Percentiles rank a stretch among this genome's conserved stretches.
Conservation (phyloP, 2,888 invertebrate genomes). For the Cordilura impudica region DNA sequence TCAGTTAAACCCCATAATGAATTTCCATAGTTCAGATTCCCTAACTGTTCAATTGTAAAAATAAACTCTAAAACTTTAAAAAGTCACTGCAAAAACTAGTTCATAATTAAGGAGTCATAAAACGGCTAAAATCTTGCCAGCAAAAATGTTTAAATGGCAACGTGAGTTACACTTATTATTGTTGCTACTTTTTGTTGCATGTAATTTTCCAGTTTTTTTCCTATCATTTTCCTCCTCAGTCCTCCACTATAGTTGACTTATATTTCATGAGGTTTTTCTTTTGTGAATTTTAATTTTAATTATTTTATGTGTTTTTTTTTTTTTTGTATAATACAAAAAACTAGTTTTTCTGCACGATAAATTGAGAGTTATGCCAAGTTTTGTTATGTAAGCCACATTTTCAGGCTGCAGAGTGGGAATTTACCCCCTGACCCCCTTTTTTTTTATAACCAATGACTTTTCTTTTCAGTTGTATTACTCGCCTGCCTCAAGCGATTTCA, state of each 20-base stretch:
- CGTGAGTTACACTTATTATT: no score
- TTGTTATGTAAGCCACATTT: slow-evolving; percentile 44
- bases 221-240: neutral
- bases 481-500: slow-evolving; percentile 26
- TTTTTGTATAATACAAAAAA: slow-evolving; percentile 20
- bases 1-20: no score
- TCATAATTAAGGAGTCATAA: no score
- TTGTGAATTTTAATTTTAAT: no score
- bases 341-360: slow-evolving; percentile 57
- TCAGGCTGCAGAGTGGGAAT: neutral
- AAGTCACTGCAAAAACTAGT: no score
- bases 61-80: no score
- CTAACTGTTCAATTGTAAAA: no score
- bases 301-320: neutral
- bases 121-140: no score
- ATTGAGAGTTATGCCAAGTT: slow-evolving; percentile 52
- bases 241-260: slow-evolving; percentile 28
- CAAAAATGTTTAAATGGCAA: no score
- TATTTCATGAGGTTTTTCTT: slow-evolving; percentile 36
- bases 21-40: no score
- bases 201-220: slow-evolving; percentile 33
- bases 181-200: slow-evolving; percentile 17
- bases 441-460: slow-evolving; percentile 34
- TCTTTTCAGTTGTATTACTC: slow-evolving; percentile 8
- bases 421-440: slow-evolving; percentile 35